Evolutionary conservation across 2,797 vertebrate genomes (phyloP).

Genomic region (Holocentrus rufus): DNA sequence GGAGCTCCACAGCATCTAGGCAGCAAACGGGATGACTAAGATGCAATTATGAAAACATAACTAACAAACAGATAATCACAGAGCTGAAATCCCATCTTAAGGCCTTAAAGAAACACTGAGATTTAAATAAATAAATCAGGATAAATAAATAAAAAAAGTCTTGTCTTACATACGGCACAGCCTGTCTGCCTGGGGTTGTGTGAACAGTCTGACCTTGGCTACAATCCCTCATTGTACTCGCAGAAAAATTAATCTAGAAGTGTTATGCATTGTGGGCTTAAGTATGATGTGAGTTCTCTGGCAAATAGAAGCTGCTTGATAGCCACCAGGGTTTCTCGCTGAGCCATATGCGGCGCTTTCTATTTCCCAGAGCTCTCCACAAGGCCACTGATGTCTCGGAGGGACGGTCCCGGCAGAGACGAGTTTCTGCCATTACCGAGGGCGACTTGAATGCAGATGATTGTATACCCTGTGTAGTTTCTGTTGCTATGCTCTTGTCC

Average conservation of each 20-base stretch:
- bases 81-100: too few relatives aligned
- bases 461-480: too few relatives aligned
- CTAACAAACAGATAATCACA: too few relatives aligned
- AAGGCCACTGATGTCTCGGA: conserved; percentile 1
- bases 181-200: not conserved
- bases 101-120: too few relatives aligned
- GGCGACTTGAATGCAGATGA: not conserved
- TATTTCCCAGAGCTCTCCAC: conserved; percentile 6
- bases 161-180: not conserved
- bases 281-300: not conserved
- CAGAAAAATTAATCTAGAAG: not conserved
- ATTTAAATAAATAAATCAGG: not conserved
- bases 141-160: too few relatives aligned
- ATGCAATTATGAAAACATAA: not conserved
- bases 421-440: conserved; percentile 10
- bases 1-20: not conserved
- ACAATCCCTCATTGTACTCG: not conserved
- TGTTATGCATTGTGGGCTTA: not conserved
- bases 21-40: not conserved
- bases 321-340: conserved; percentile 8
- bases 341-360: conserved; percentile 1
- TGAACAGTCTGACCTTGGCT: conserved; percentile 29
- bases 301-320: conserved; percentile 4
- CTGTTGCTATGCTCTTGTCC: conserved; percentile 12
- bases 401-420: conserved; percentile 8